phyloP scores from a whole-genome alignment of 1,140 invertebrate species.

The Sycophaga agraensis region DNA sequence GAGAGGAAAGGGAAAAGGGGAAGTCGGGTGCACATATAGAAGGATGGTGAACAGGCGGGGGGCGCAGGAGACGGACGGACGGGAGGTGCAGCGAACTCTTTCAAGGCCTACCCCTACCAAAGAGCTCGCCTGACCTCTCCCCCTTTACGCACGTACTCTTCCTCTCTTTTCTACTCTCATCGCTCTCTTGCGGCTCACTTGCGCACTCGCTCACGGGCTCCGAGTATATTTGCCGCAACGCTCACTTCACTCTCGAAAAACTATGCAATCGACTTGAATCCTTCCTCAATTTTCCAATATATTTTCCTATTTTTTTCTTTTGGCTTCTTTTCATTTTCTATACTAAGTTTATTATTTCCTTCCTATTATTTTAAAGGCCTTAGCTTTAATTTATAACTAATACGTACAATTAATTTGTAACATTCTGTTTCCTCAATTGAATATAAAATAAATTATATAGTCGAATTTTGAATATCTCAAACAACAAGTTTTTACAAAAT shows the following conservation, averaged over 20 bases:
- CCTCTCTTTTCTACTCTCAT: neutral
- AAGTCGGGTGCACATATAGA: conserved; percentile 4
- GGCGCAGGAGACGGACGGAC: conserved; percentile 16
- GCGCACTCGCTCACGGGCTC: neutral
- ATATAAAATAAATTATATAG: too few relatives aligned
- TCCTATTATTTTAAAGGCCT: too few relatives aligned
- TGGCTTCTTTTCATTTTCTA: too few relatives aligned
- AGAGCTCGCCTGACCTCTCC: conserved; percentile 22
- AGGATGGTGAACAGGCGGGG: conserved; percentile 12
- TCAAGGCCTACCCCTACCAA: conserved; percentile 47
- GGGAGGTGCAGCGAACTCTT: conserved; percentile 58
- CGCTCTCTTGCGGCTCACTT: neutral
- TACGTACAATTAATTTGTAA: too few relatives aligned
- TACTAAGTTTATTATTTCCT: too few relatives aligned
- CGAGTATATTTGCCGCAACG: conserved; percentile 15
- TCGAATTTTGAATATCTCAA: too few relatives aligned
- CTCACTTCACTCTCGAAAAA: conserved; percentile 9
- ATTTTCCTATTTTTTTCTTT: neutral
- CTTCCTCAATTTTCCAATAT: neutral
- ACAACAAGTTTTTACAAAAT: too few relatives aligned
- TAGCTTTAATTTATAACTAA: too few relatives aligned
- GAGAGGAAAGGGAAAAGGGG: conserved; percentile 7
- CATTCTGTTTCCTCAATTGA: too few relatives aligned
- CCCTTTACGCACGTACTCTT: conserved; percentile 14
- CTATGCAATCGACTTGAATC: too few relatives aligned